phyloP scores from a whole-genome alignment of 2,888 invertebrate species.

The Sycophila texana region DNA sequence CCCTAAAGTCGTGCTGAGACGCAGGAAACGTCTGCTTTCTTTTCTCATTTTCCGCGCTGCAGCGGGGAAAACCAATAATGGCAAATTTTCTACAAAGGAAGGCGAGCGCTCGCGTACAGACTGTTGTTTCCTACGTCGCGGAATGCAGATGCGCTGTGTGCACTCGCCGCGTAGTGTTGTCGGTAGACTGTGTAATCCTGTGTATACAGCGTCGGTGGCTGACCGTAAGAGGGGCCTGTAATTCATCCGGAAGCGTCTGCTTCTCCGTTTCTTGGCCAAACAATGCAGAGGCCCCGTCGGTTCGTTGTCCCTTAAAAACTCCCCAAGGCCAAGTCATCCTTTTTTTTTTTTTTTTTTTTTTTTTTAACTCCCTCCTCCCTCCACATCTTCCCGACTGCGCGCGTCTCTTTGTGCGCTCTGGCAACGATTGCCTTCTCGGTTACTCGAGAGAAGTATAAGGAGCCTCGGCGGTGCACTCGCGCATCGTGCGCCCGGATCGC shows the following conservation, averaged over 20 bases:
- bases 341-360: conserved; percentile 39
- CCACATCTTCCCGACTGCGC: not conserved
- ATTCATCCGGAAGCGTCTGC: conserved; percentile 50
- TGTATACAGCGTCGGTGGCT: conserved; percentile 19
- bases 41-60: not conserved
- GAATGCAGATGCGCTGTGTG: conserved; percentile 37
- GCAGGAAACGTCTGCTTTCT: too few relatives aligned
- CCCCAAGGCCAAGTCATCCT: conserved; percentile 39
- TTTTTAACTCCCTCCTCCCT: conserved; percentile 7
- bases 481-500: conserved; percentile 8
- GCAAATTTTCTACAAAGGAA: not conserved
- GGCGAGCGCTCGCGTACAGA: not conserved
- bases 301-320: conserved; percentile 48
- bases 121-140: conserved; percentile 5
- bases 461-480: not conserved
- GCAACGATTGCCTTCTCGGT: conserved; percentile 23
- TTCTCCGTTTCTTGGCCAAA: conserved; percentile 38
- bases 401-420: not conserved
- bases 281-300: conserved; percentile 27
- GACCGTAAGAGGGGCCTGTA: conserved; percentile 43
- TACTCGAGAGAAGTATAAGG: not conserved
- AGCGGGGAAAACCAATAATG: not conserved
- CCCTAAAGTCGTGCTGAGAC: too few relatives aligned
- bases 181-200: conserved; percentile 30
- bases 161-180: not conserved